A percentile compares a stretch with the other conserved stretches of the same genome.
Evolutionary conservation across 2,797 vertebrate species (phyloP).

Genomic region (Parotocinclus haroldoi): DNA sequence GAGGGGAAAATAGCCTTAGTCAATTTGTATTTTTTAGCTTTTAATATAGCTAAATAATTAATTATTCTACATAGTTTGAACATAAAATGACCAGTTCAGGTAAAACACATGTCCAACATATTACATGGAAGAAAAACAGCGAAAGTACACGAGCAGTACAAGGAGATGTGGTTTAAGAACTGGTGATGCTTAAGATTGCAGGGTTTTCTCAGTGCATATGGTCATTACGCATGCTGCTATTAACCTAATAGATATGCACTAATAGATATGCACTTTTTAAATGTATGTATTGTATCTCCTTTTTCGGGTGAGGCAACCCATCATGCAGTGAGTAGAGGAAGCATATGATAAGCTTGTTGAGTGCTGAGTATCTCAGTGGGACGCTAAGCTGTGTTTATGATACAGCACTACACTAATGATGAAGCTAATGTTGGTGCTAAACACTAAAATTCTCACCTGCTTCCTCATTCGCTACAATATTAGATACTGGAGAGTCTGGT

Average conservation of each 20-base stretch:
- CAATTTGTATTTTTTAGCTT: too few species aligned
- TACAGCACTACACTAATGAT: conserved; percentile 42
- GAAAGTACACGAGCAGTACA: too few species aligned
- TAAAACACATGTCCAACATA: too few species aligned
- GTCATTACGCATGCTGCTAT: neutral
- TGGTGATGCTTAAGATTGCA: too few species aligned
- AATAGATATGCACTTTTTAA: conserved; percentile 1
- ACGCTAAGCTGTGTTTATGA: conserved; percentile 47
- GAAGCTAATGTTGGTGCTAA: conserved; percentile 39
- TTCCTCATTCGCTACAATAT: conserved; percentile 14
- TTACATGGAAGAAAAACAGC: too few species aligned
- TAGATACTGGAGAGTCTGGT: conserved; percentile 13
- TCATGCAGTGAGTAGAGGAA: conserved; percentile 25
- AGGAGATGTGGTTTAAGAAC: too few species aligned
- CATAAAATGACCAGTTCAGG: too few species aligned
- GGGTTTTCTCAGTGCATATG: too few species aligned
- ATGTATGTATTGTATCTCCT: neutral
- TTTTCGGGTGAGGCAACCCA: conserved; percentile 19
- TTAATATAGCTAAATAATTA: too few species aligned
- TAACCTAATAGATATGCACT: neutral
- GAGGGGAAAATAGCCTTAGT: too few species aligned
- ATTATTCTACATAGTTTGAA: too few species aligned
- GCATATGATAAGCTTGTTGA: conserved; percentile 38
- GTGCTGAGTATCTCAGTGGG: conserved; percentile 47
- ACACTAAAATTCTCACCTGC: conserved; percentile 32